phyloP scores from a whole-genome alignment of 2,797 vertebrate genomes.

The Pseudochirops cupreus region DNA sequence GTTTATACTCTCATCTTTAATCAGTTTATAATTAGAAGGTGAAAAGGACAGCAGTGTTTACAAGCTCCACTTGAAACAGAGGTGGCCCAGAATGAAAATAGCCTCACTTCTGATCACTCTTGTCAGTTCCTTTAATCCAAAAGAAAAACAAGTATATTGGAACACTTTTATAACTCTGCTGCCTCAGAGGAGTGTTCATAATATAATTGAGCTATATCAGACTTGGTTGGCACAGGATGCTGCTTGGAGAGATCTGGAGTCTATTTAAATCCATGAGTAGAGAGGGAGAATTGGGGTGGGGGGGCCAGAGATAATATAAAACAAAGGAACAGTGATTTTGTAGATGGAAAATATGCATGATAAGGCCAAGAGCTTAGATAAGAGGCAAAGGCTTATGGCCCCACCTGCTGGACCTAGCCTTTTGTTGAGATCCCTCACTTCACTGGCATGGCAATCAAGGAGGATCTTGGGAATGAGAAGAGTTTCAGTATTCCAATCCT shows the following conservation, averaged over 20 bases:
- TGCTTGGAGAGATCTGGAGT: neutral
- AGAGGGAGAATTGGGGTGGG: neutral
- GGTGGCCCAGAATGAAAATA: constrained; percentile 3
- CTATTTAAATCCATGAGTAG: neutral
- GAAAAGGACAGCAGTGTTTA: neutral
- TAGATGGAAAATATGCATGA: neutral
- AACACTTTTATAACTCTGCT: neutral
- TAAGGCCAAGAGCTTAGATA: neutral
- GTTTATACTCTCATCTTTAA: neutral
- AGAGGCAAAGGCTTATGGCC: neutral
- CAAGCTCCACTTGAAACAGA: constrained; percentile 45
- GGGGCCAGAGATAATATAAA: neutral
- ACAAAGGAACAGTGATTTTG: neutral
- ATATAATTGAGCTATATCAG: neutral
- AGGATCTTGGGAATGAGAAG: neutral
- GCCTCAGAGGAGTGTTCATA: neutral
- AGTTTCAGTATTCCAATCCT: neutral
- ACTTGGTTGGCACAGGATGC: neutral
- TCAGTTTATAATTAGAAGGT: constrained; percentile 40
- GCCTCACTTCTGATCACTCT: constrained; percentile 18
- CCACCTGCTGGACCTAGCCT: neutral
- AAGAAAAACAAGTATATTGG: constrained; percentile 25
- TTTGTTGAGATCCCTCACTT: neutral
- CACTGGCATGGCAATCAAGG: neutral
- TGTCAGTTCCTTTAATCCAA: constrained; percentile 30